A percentile compares a stretch with the other conserved stretches of the same genome.
These are phyloP conservation scores for Euwallacea similis DNA, from an alignment of 1,140 invertebrate species.

Conservation along the genomic window DNA sequence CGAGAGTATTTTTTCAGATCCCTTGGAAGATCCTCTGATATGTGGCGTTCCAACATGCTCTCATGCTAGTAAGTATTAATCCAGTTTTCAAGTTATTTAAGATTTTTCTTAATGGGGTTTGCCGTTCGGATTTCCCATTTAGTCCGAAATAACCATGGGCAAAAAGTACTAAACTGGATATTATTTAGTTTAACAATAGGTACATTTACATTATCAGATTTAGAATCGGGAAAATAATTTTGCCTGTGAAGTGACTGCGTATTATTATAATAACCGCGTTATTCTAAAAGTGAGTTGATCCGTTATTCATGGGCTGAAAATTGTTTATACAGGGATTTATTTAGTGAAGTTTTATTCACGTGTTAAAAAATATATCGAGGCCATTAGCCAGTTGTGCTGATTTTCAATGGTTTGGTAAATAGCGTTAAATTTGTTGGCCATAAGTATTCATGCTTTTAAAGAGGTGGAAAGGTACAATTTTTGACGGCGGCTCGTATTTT, in stretches of 20 bases:
- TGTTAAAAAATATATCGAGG: not conserved
- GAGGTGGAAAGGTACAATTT: no score
- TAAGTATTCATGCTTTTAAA: no score
- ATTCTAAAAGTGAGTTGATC: slow-evolving; percentile 14
- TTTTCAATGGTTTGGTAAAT: not conserved
- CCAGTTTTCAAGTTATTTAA: not conserved
- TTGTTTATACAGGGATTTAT: slow-evolving; percentile 10
- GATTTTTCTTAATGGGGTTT: no score
- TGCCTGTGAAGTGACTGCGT: no score
- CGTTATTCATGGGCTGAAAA: slow-evolving; percentile 14
- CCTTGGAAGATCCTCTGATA: slow-evolving; percentile 65
- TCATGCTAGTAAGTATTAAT: slow-evolving; percentile 52
- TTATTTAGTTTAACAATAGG: no score
- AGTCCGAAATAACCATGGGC: no score
- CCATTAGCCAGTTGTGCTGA: slow-evolving; percentile 11
- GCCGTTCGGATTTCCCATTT: no score
- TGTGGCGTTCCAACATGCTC: slow-evolving; percentile 65
- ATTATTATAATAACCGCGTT: not conserved
- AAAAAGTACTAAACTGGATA: no score
- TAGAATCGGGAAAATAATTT: no score
- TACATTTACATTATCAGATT: no score
- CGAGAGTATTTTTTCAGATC: slow-evolving; percentile 58
- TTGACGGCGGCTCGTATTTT: not conserved
- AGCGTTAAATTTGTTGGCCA: not conserved
- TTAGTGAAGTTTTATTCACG: slow-evolving; percentile 1